A percentile compares a stretch with the other conserved stretches of the same genome.
These are phyloP conservation scores for Scaptomyza cyrtandrae DNA, from an alignment of 2,888 invertebrate genomes.

Conservation along the genomic window DNA sequence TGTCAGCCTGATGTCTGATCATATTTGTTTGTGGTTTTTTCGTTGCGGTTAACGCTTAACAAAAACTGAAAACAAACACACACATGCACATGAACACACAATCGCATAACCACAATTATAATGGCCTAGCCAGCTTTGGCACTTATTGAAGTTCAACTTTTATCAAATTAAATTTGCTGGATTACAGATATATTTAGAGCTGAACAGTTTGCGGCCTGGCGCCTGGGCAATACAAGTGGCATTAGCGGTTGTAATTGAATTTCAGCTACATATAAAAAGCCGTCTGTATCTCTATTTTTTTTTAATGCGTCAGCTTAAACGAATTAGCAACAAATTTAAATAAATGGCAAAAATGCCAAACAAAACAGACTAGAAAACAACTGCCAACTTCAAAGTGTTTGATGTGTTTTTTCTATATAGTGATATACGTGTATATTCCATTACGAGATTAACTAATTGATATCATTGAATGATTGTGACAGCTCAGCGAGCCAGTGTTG, in stretches of 20 bases:
- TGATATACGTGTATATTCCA: neutral
- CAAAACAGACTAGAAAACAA: slow-evolving; percentile 24
- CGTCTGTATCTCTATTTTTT: slow-evolving; percentile 13
- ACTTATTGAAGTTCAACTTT: slow-evolving; percentile 75
- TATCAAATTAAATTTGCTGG: slow-evolving; percentile 79
- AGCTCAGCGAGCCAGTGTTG: slow-evolving; percentile 22
- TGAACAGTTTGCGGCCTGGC: slow-evolving; percentile 66
- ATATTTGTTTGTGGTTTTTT: slow-evolving; percentile 76
- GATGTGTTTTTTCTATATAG: neutral
- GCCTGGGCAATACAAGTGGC: slow-evolving; percentile 70
- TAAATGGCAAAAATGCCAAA: slow-evolving; percentile 25
- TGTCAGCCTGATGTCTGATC: slow-evolving; percentile 71
- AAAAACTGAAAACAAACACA: slow-evolving; percentile 53
- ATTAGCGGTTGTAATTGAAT: slow-evolving; percentile 80
- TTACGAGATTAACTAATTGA: slow-evolving; percentile 20
- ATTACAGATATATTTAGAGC: slow-evolving; percentile 80
- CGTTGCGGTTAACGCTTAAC: slow-evolving; percentile 62
- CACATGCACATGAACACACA: slow-evolving; percentile 4
- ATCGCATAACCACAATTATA: slow-evolving; percentile 63
- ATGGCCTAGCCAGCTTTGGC: slow-evolving; percentile 64
- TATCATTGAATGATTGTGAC: slow-evolving; percentile 34
- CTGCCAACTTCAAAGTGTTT: slow-evolving; percentile 8
- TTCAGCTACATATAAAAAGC: slow-evolving; percentile 48
- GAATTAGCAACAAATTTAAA: slow-evolving; percentile 62
- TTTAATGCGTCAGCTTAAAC: slow-evolving; percentile 51